Conservation (phyloP, 2,888 invertebrate genomes). For the Caenorhabditis sinica region DNA sequence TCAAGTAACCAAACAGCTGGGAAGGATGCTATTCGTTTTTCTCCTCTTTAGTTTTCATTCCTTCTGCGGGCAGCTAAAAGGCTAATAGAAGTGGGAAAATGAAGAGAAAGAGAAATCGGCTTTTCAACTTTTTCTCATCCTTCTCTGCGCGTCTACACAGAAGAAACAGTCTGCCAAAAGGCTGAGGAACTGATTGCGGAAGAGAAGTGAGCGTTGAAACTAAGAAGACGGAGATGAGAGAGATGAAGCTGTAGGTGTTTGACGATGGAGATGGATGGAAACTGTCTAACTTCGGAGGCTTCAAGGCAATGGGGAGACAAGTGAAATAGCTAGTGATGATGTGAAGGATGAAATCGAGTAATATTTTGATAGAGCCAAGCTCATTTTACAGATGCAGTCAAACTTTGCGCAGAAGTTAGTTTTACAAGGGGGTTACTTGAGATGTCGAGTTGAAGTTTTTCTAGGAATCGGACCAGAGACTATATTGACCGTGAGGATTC, state of each 20-base stretch:
- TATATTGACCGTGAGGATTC: too few relatives aligned
- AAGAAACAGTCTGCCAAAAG: neutral
- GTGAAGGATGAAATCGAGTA: neutral
- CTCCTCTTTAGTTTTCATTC: neutral
- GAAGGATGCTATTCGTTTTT: constrained; percentile 37
- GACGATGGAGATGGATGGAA: constrained; percentile 3
- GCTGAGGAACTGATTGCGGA: constrained; percentile 38
- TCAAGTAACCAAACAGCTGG: constrained; percentile 9
- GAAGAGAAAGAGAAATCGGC: constrained; percentile 22
- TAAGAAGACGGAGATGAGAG: neutral
- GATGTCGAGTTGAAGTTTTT: too few relatives aligned
- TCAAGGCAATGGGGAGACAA: neutral
- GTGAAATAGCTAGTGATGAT: neutral
- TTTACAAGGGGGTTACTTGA: too few relatives aligned
- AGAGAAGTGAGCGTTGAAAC: neutral
- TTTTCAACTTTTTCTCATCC: constrained; percentile 7
- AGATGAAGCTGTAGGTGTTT: constrained; percentile 1
- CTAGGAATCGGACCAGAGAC: too few relatives aligned
- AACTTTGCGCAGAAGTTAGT: too few relatives aligned
- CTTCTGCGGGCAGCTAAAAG: constrained; percentile 25
- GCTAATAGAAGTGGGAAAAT: constrained; percentile 27
- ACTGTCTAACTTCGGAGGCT: constrained; percentile 28
- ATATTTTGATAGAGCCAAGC: neutral
- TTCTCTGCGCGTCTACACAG: constrained; percentile 7
- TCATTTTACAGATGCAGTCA: too few relatives aligned